These are phyloP conservation scores for Lepisosteus oculatus DNA, from an alignment of 2,113 vertebrate genomes.

Conservation along the genomic window DNA sequence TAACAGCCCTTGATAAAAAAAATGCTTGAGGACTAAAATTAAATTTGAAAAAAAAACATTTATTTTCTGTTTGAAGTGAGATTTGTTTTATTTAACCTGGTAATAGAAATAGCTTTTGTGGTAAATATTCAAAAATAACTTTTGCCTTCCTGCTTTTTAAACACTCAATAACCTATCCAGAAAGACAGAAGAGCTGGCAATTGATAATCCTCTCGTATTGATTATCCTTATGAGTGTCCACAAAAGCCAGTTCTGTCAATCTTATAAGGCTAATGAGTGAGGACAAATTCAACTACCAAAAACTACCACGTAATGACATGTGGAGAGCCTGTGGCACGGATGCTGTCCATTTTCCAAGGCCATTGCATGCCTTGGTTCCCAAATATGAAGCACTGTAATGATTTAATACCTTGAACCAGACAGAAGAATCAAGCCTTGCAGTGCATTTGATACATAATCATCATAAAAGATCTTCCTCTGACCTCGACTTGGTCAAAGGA, in stretches of 20 bases:
- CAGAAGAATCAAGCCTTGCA: no score
- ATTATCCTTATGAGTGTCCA: not conserved
- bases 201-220: slow-evolving; percentile 8
- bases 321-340: not conserved
- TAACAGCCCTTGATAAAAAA: no score
- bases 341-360: no score
- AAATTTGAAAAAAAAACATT: no score
- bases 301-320: not conserved
- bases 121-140: not conserved
- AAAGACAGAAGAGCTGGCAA: not conserved
- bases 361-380: no score
- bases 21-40: no score
- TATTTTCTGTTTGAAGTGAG: no score
- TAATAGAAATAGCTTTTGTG: not conserved
- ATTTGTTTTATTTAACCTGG: no score
- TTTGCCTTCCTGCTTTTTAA: not conserved
- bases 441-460: no score
- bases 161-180: not conserved
- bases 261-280: not conserved
- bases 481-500: not conserved
- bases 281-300: not conserved
- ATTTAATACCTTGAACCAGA: no score
- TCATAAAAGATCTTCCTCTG: no score
- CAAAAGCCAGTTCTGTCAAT: not conserved
- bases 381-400: no score